Evolutionary conservation across 2,888 invertebrate genomes (phyloP).

Genomic region (Cheilosia scutellata): DNA sequence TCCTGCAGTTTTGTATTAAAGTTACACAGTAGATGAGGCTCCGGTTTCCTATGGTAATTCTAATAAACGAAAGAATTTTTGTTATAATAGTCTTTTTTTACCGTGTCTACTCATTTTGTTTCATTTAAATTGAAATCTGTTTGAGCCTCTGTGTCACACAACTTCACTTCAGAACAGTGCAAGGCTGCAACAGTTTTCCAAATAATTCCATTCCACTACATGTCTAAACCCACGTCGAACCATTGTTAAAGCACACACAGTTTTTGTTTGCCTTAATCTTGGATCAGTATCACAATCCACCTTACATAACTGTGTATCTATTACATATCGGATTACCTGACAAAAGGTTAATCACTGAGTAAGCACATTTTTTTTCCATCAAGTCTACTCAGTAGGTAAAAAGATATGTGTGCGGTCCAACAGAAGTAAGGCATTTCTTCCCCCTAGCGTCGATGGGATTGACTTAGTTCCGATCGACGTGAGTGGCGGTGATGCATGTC

Average conservation of each 20-base stretch:
- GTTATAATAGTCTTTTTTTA: too few relatives aligned
- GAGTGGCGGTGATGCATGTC: constrained; percentile 67
- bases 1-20: too few relatives aligned
- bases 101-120: too few relatives aligned
- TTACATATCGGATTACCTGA: constrained; percentile 54
- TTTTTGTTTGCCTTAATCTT: not conserved
- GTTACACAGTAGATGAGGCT: too few relatives aligned
- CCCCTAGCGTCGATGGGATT: not conserved
- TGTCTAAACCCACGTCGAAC: not conserved
- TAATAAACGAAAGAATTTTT: too few relatives aligned
- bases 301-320: constrained; percentile 53
- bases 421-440: constrained; percentile 30
- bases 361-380: constrained; percentile 60
- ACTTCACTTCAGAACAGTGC: too few relatives aligned
- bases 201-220: not conserved
- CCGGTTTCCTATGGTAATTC: too few relatives aligned
- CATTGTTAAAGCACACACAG: not conserved
- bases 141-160: too few relatives aligned
- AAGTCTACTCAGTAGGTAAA: constrained; percentile 42
- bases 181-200: not conserved
- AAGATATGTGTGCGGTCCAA: not conserved
- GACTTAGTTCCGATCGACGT: constrained; percentile 64
- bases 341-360: constrained; percentile 72
- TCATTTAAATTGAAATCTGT: too few relatives aligned
- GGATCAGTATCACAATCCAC: constrained; percentile 22